Base-by-base conservation (phyloP, 2,113 vertebrate genomes). In the Sphaerodactylus townsendi region DNA sequence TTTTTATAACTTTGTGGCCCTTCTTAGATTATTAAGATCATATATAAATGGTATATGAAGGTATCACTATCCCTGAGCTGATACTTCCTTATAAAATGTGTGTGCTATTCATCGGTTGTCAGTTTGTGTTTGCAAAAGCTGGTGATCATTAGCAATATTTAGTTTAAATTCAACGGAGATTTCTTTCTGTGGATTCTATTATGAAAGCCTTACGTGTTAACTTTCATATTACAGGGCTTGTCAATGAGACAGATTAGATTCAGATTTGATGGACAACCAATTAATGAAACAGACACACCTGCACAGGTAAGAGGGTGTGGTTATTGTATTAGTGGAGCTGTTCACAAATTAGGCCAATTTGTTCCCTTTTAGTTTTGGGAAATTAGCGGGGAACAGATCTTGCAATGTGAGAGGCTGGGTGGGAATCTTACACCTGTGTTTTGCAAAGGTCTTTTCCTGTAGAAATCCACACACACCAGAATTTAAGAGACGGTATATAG, bases 221-320 rank as follows among this genome's bases (percentile, higher is more conserved):
- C 35, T 86, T 85, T 81, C 33, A 82, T 81, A 48, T 92, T 88
- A 4, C 90, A 99, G 98, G 97, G 98, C 69, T 96, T 99, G 94
- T 96, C 97, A 2, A 96, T 98, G 97, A 97, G 96, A 88, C 97
- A 99, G 94, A 98, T 99, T 88, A 93, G 96, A 56, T 99, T 99
- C 96, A 94, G 97, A 91, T 99, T 99, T 92, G 98, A 99, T 70
- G 98, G 98, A 75, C 98, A 98, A 69, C 98, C 97, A 4, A 97
- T 99, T 86, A 98, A 97, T 84, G 98, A 98, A 96, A 94, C 95
- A 8, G 98, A 99, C 92, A 99, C 98, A 41, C 98, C 98, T 17
- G 97, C 97, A 68, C 97, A 98, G 98, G 98, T 99, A 97, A 9
- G 93, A 50, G 77, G 76, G 39, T 2, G 10, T 21, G 7, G 65